Conservation (phyloP, 2,113 vertebrate genomes). For the Chaetodon auriga region DNA sequence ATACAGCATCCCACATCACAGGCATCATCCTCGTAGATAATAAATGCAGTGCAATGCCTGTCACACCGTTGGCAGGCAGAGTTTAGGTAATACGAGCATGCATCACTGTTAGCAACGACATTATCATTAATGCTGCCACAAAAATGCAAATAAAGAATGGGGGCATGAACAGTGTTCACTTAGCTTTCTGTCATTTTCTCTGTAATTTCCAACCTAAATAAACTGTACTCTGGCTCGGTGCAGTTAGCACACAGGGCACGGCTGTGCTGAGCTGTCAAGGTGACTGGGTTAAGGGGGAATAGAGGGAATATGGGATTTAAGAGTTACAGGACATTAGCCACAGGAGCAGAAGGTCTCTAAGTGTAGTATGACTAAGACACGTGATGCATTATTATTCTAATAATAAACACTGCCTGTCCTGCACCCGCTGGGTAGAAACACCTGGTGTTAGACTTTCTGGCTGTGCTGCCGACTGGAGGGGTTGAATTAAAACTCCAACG, state of each 20-base stretch:
- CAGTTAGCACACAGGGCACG: slow-evolving; percentile 13
- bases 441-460: slow-evolving; percentile 67
- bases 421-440: slow-evolving; percentile 63
- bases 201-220: slow-evolving; percentile 48
- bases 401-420: slow-evolving; percentile 70
- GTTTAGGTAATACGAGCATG: slow-evolving; percentile 64
- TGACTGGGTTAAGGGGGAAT: slow-evolving; percentile 59
- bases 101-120: slow-evolving; percentile 56
- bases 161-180: slow-evolving; percentile 17
- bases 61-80: slow-evolving; percentile 51
- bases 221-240: slow-evolving; percentile 28
- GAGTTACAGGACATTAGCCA: slow-evolving; percentile 66
- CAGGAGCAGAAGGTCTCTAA: slow-evolving; percentile 57
- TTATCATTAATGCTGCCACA: slow-evolving; percentile 57
- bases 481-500: slow-evolving; percentile 13
- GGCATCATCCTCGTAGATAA: slow-evolving; percentile 65
- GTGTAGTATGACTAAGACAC: slow-evolving; percentile 59
- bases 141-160: slow-evolving; percentile 37
- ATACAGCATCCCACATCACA: slow-evolving; percentile 65
- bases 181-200: slow-evolving; percentile 29
- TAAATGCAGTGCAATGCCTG: slow-evolving; percentile 67
- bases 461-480: slow-evolving; percentile 23
- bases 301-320: slow-evolving; percentile 44
- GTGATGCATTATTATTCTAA: slow-evolving; percentile 69
- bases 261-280: slow-evolving; percentile 58